Evolutionary conservation across 2,888 invertebrate species (phyloP), one percentile per base, ranked within the genome.

Genomic region (Acanthoscelides obtectus): DNA sequence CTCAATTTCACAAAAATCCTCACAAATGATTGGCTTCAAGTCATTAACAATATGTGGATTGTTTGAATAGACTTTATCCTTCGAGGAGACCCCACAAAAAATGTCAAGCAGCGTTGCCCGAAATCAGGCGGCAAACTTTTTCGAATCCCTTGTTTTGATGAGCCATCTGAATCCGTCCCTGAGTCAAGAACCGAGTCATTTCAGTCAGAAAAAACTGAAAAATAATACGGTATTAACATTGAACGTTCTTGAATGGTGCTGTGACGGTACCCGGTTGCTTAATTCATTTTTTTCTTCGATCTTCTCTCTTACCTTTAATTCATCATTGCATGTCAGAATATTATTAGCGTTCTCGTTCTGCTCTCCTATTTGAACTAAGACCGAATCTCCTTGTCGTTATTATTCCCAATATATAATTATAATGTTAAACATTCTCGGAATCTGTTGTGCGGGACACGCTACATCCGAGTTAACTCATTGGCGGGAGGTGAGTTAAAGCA

Each of bases 321-420:
- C 70, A 74, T 76, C 76, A 74, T 76, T 74, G 77, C 77, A 76
- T 77, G 77, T 75, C 77, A 74, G 72, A 75, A 75, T 75, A 77
- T 75, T 76, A 77, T 77, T 77, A 77, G 73, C 70, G 75, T 17
- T 6, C 68, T 72, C 69, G 73, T 76, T 73, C 75, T 71, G 75
- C 45, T 6, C 68, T 72, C 69, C 74, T 76, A 74, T 76, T 76
- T 75, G 75, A 76, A 73, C 74, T 75, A 73, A 75, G 75, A 72
- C 74, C 72, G 73, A 76, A 76, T 77, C 77, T 77, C 73, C 77
- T 77, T 73, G 75, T 77, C 76, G 73, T 77, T 75, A 75, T 73
- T 72, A 76, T 74, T 76, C 73, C 71, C 72, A 76, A 77, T 77
- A 76, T 77, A 76, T 77, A 77, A 77, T 77, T 77, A 77, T 74